Evolutionary conservation across 2,113 vertebrate genomes (phyloP), one percentile per base, ranked within the genome.

Genomic region (Calyptommatus sinebrachiatus): DNA sequence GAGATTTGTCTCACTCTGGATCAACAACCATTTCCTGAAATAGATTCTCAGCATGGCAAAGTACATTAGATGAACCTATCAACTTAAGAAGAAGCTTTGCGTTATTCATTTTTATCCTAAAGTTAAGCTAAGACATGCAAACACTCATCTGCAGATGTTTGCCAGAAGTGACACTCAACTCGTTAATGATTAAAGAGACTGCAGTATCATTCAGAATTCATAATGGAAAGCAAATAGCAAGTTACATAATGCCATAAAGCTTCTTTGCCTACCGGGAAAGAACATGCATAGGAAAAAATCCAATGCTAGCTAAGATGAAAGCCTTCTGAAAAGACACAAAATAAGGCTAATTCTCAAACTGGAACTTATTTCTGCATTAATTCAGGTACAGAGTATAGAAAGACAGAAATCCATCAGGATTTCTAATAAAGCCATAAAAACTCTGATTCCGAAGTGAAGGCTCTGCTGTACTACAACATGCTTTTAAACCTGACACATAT

Each of bases 1-100:
- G 7, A 70, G 84, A 26, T 82, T 67, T 74, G 69, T 80, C 68
- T 80, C 60, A 88, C 81, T 67, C 2, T 0, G 72, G 75, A 77
- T 85, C 88, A 88, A 77, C 88, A 86, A 80, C 82, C 77, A 84
- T 77, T 80, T 82, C 65, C 77, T 73, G 62, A 82, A 84, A 90
- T 88, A 88, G 78, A 87, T 88, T 86, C 77, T 72, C 41, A 80
- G 69, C 84, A 84, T 73, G 77, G 73, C 77, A 80, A 85, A 87
- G 73, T 86, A 71, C 60, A 78, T 63, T 86, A 87, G 69, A 73
- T 0, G 18, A 81, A 28, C 41, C 12, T 79, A 4, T 74, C 70
- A 73, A 71, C 65, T 45, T 72, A 84, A 84, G 71, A 35, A 0
- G 53, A 63, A 31, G 28, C 16, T 41, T 16, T 63, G 70, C 46